Conservation (phyloP, 2,113 vertebrate genomes). For the Phalacrocorax aristotelis region DNA sequence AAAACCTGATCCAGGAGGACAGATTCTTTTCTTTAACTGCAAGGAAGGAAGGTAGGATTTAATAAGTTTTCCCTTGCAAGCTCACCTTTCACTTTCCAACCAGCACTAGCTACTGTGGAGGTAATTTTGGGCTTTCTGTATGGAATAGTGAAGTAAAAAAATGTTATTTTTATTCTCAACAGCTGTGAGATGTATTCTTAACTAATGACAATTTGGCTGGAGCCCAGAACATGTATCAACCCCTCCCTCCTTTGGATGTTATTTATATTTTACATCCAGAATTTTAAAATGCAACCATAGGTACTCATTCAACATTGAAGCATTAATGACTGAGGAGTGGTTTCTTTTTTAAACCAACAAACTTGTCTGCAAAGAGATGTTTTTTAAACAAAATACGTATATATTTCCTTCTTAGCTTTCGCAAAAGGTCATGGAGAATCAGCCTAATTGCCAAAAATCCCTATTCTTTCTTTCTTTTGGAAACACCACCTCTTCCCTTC, state of each 20-base stretch:
- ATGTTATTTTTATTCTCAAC: background rate
- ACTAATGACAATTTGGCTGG: slow-evolving; percentile 20
- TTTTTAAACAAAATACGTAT: background rate
- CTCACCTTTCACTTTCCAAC: background rate
- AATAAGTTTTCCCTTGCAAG: background rate
- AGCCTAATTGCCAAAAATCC: background rate
- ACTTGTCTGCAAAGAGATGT: background rate
- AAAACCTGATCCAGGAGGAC: background rate
- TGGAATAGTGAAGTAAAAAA: background rate
- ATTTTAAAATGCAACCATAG: background rate
- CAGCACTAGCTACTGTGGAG: background rate
- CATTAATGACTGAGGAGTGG: background rate
- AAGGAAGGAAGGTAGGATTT: background rate
- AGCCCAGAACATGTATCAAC: background rate
- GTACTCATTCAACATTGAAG: background rate
- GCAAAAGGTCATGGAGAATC: background rate
- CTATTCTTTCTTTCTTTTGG: background rate
- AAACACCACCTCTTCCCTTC: background rate
- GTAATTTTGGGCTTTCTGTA: background rate
- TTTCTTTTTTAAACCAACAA: background rate
- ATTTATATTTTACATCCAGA: slow-evolving; percentile 40
- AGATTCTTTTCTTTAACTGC: background rate
- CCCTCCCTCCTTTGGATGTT: background rate
- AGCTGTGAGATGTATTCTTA: slow-evolving; percentile 15
- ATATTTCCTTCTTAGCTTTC: background rate